A percentile compares a stretch with the other conserved stretches of the same genome.
phyloP scores from a whole-genome alignment of 2,888 invertebrate genomes.

The Gortyna flavago region DNA sequence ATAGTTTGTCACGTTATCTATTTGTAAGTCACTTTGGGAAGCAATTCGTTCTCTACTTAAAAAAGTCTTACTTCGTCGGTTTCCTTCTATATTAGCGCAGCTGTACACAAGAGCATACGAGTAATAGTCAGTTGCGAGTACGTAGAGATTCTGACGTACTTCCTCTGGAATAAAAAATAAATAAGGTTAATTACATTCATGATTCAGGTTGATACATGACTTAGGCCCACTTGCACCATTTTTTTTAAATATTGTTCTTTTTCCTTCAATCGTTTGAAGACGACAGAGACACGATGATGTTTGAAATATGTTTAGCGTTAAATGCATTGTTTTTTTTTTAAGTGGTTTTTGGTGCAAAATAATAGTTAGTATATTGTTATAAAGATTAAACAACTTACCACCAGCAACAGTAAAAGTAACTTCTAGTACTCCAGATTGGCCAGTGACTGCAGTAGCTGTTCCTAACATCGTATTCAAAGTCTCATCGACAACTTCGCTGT shows the following conservation, averaged over 20 bases:
- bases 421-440: constrained; percentile 87
- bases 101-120: constrained; percentile 81
- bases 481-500: constrained; percentile 80
- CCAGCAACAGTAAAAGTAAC: constrained; percentile 89
- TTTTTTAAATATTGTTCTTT: neutral
- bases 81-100: constrained; percentile 74
- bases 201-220: neutral
- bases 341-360: neutral
- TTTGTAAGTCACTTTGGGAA: neutral
- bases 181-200: neutral
- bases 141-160: constrained; percentile 72
- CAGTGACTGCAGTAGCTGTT: constrained; percentile 77
- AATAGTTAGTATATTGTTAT: neutral
- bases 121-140: constrained; percentile 81
- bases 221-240: neutral
- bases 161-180: constrained; percentile 54
- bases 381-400: constrained; percentile 74
- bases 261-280: neutral
- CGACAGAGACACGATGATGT: neutral
- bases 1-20: neutral
- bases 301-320: neutral
- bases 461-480: constrained; percentile 87
- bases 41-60: neutral
- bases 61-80: constrained; percentile 76
- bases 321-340: neutral